phyloP scores from a whole-genome alignment of 2,888 invertebrate species.

The Pecten maximus region DNA sequence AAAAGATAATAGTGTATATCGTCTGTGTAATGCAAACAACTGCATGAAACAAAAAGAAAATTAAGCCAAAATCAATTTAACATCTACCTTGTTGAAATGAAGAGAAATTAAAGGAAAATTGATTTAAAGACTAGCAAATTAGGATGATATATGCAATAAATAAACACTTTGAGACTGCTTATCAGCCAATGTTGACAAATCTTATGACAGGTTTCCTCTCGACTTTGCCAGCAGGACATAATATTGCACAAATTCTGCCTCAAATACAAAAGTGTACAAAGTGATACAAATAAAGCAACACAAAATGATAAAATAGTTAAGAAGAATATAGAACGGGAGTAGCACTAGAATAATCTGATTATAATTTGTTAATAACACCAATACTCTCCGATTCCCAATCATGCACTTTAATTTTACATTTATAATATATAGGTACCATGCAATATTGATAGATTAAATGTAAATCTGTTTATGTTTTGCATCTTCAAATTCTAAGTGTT shows the following conservation, averaged over 20 bases:
- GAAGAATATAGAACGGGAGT: not conserved
- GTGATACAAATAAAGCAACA: not conserved
- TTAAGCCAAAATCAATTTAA: too few species aligned
- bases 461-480: not conserved
- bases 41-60: too few species aligned
- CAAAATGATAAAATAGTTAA: not conserved
- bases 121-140: not conserved
- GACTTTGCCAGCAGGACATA: not conserved
- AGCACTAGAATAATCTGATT: not conserved
- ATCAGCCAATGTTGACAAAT: not conserved
- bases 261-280: not conserved
- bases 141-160: not conserved
- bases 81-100: not conserved
- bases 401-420: not conserved
- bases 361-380: not conserved
- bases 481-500: too few species aligned
- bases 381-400: not conserved
- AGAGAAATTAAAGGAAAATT: not conserved
- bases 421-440: not conserved
- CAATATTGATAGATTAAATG: not conserved
- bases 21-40: too few species aligned
- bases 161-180: not conserved
- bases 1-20: too few species aligned
- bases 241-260: not conserved
- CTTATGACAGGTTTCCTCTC: not conserved